These are phyloP conservation scores for Lathamus discolor DNA, from an alignment of 2,113 vertebrate genomes.

Conservation along the genomic window DNA sequence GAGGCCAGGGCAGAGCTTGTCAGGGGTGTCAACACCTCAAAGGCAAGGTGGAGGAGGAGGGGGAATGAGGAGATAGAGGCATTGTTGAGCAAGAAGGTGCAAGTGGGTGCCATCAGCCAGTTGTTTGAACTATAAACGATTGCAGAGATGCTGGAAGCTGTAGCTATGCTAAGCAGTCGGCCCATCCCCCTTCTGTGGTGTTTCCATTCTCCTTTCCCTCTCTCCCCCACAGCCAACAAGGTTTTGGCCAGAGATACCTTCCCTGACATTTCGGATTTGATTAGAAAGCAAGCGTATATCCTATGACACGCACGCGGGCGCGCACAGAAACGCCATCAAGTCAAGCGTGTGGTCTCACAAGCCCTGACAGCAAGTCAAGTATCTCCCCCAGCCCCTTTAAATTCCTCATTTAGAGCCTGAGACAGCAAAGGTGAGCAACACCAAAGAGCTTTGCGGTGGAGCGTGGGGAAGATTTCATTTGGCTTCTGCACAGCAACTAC, in stretches of 20 bases:
- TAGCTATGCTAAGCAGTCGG: slow-evolving; percentile 16
- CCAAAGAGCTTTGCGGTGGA: rapidly evolving
- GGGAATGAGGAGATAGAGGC: not conserved
- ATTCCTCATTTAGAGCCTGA: not conserved
- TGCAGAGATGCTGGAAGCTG: slow-evolving; percentile 8
- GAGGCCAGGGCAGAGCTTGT: not conserved
- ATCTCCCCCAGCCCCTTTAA: not conserved
- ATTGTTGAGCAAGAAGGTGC: slow-evolving; percentile 44
- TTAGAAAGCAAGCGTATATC: not conserved
- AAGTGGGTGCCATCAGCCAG: slow-evolving; percentile 16
- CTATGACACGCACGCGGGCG: not conserved
- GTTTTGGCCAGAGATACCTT: not conserved
- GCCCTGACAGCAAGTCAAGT: not conserved
- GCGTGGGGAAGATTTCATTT: not conserved
- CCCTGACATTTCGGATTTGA: not conserved
- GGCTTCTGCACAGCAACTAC: not conserved
- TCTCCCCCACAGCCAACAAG: not conserved
- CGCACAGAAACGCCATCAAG: not conserved
- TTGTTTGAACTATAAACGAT: slow-evolving; percentile 52
- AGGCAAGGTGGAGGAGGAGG: slow-evolving; percentile 31
- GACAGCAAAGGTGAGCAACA: not conserved
- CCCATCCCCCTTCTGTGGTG: not conserved
- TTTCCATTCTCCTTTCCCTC: not conserved
- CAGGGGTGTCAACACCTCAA: slow-evolving; percentile 11
- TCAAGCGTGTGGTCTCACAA: not conserved